These are phyloP conservation scores for Lepus americanus DNA, from an alignment of 2,113 vertebrate genomes.

Conservation along the genomic window DNA sequence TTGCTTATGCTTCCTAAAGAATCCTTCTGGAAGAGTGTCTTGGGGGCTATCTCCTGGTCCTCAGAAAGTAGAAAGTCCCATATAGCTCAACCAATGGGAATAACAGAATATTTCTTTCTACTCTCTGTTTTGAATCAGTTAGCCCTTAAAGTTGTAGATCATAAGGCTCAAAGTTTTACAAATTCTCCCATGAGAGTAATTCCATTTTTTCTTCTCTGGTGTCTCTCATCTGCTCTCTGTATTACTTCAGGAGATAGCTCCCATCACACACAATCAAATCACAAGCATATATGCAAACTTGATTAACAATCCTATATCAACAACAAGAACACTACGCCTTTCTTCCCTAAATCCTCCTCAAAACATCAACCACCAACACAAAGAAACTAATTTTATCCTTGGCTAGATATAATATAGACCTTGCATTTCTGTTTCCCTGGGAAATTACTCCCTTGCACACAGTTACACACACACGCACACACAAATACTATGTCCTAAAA, in stretches of 20 bases:
- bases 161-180: background rate
- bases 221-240: background rate
- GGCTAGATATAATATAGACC: background rate
- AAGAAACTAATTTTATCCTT: background rate
- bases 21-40: background rate
- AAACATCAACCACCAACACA: background rate
- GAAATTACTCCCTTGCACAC: background rate
- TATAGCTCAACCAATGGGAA: background rate
- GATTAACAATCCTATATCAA: background rate
- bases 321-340: background rate
- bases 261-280: background rate
- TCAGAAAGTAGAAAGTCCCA: background rate
- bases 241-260: background rate
- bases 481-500: background rate
- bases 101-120: background rate
- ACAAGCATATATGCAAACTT: background rate
- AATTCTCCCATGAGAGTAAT: background rate
- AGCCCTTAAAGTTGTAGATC: background rate
- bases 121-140: background rate
- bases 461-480: accelerated
- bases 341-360: background rate
- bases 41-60: background rate
- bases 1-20: background rate
- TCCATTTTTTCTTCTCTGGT: background rate
- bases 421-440: background rate